A percentile compares a stretch with the other conserved stretches of the same genome.
Evolutionary conservation across 2,888 invertebrate species (phyloP).

Genomic region (Drosophila macrothrix): DNA sequence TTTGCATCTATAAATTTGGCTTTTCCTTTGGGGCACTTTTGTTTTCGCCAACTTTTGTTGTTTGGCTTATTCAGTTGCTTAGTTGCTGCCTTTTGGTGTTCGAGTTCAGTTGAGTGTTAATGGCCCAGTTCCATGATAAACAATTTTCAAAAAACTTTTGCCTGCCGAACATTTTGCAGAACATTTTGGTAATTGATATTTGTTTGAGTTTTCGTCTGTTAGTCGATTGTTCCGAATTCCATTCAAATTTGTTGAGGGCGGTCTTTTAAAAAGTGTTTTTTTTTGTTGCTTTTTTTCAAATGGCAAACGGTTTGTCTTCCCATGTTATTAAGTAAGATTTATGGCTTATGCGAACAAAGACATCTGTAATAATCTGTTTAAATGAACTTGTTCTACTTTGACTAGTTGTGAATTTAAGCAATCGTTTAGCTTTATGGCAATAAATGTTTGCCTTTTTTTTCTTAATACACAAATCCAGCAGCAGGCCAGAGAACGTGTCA

Average conservation of each 20-base stretch:
- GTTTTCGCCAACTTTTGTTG: slow-evolving; percentile 55
- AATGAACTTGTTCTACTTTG: neutral
- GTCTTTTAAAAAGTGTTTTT: neutral
- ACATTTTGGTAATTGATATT: slow-evolving; percentile 47
- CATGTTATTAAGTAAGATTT: neutral
- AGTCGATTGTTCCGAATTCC: slow-evolving; percentile 39
- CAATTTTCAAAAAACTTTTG: slow-evolving; percentile 62
- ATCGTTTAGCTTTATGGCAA: neutral
- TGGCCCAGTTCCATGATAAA: slow-evolving; percentile 74
- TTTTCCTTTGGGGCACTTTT: slow-evolving; percentile 52
- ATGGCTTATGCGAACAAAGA: neutral
- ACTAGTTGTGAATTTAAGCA: neutral
- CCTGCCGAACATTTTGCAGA: slow-evolving; percentile 35
- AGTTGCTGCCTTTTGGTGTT: slow-evolving; percentile 11
- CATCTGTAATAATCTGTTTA: no score
- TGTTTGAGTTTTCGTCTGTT: slow-evolving; percentile 20
- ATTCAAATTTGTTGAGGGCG: slow-evolving; percentile 8
- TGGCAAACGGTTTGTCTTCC: neutral
- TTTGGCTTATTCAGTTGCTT: slow-evolving; percentile 7
- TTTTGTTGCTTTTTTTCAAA: neutral
- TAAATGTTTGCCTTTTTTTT: neutral
- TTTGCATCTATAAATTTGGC: slow-evolving; percentile 47
- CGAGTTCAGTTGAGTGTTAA: slow-evolving; percentile 44
- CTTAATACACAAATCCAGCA: neutral
- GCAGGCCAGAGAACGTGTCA: neutral